Percentiles rank a stretch among this genome's conserved stretches.
Evolutionary conservation across 2,888 invertebrate genomes (phyloP).

Genomic region (Dynastes grantii): DNA sequence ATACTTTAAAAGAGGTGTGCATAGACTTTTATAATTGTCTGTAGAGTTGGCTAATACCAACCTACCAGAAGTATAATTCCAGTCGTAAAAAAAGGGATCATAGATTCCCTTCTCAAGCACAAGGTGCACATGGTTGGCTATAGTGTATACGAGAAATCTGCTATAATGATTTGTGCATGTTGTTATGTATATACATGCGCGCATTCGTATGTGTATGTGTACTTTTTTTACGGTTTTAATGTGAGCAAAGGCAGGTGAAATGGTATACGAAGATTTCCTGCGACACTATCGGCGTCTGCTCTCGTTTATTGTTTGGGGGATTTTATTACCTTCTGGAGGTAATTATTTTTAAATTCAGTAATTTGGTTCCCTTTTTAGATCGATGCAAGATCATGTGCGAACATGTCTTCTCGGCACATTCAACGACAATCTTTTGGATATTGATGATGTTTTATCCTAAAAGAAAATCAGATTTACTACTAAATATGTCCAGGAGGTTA

Average conservation of each 20-base stretch:
- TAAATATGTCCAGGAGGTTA: too few species aligned
- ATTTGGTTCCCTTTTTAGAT: background rate
- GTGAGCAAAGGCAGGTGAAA: constrained; percentile 60
- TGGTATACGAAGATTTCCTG: constrained; percentile 24
- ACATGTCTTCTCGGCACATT: too few species aligned
- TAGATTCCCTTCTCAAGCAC: constrained; percentile 23
- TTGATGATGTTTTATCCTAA: too few species aligned
- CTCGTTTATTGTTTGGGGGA: background rate
- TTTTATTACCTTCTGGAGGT: constrained; percentile 17
- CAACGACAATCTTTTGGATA: too few species aligned
- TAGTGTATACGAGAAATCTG: background rate
- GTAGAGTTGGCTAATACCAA: too few species aligned
- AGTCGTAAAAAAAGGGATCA: constrained; percentile 56
- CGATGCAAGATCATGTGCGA: background rate
- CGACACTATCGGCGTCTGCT: background rate
- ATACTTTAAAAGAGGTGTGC: too few species aligned
- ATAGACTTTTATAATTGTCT: too few species aligned
- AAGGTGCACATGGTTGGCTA: too few species aligned
- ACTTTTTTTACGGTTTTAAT: constrained; percentile 60
- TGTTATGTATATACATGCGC: background rate
- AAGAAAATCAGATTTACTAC: too few species aligned
- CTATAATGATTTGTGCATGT: constrained; percentile 23
- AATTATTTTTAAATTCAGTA: constrained; percentile 1
- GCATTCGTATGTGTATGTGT: constrained; percentile 7
- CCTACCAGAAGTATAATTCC: constrained; percentile 51